Evolutionary conservation across 2,113 vertebrate genomes (phyloP).

Genomic region (Rhabdornis inornatus): DNA sequence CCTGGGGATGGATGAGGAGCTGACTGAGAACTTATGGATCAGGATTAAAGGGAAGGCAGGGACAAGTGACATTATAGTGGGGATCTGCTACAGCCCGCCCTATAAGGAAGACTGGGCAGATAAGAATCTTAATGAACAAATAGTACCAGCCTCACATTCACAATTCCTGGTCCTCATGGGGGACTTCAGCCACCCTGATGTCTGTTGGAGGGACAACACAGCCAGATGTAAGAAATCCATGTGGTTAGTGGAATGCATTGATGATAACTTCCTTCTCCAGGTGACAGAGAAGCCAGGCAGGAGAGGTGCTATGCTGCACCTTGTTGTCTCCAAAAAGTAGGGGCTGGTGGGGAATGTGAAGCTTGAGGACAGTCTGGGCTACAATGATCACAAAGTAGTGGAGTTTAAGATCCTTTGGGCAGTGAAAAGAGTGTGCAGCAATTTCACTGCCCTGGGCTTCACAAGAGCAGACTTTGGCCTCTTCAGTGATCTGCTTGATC

Average conservation of each 20-base stretch:
- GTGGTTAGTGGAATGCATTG: neutral
- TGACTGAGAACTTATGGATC: neutral
- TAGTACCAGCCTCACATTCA: neutral
- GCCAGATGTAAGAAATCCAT: neutral
- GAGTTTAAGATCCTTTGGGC: neutral
- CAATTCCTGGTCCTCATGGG: neutral
- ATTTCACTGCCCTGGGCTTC: neutral
- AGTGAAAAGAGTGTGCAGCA: neutral
- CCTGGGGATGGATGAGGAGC: neutral
- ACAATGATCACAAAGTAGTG: neutral
- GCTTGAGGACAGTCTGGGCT: neutral
- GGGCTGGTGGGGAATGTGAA: neutral
- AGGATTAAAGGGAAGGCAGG: neutral
- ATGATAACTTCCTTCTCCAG: neutral
- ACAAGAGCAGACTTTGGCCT: neutral
- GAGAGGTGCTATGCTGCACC: neutral
- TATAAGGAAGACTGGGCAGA: neutral
- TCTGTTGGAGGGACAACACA: neutral
- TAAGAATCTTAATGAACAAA: neutral
- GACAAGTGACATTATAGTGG: neutral
- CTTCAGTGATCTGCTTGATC: neutral
- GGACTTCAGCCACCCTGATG: neutral
- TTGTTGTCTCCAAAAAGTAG: neutral
- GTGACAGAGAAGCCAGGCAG: neutral
- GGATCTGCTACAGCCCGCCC: neutral